Base-by-base conservation (phyloP, 92 coral and sea anemone genomes). In the Palythoa heliodiscus region DNA sequence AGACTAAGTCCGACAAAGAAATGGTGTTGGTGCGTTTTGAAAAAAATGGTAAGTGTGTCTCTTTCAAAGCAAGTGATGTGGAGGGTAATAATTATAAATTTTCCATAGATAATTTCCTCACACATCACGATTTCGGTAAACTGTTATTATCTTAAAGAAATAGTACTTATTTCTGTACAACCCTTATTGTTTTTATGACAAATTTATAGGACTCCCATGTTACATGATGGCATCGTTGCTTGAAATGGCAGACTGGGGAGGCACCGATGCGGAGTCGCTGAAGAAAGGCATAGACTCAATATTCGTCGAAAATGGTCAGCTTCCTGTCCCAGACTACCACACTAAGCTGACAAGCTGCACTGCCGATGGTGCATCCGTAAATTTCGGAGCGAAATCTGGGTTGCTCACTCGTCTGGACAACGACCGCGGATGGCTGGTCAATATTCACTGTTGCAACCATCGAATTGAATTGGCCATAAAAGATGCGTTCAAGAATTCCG, bases 21-120 rank as follows among this genome's bases (percentile, higher is more conserved):
- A 85, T 85, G 88, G 82, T 85, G 13, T 8, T 85, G 55, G 72
- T 85, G 83, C 88, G 83, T 19, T 73, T 85, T 22, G 82, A 73
- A 53, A 73, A 52, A 71, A 83, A 72, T 73, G 78, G 81, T 64
- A 19, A 67, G 86, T n/a, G n/a, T n/a, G n/a, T n/a, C n/a, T n/a
- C n/a, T n/a, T n/a, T n/a, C n/a, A n/a, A n/a, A n/a, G n/a, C n/a
- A n/a, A n/a, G n/a, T n/a, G n/a, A n/a, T n/a, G n/a, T n/a, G n/a
- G n/a, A n/a, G n/a, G n/a, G n/a, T n/a, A n/a, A n/a, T n/a, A n/a
- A n/a, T n/a, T n/a, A n/a, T n/a, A n/a, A n/a, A n/a, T n/a, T n/a
- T n/a, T n/a, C n/a, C n/a, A n/a, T n/a, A n/a, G n/a, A n/a, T n/a
- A n/a, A n/a, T n/a, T n/a, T n/a, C n/a, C n/a, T n/a, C n/a, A n/a